Percentiles rank a stretch among this genome's conserved stretches.
These are phyloP conservation scores for Ceramica pisi DNA, from an alignment of 2,888 invertebrate species.

Conservation along the genomic window DNA sequence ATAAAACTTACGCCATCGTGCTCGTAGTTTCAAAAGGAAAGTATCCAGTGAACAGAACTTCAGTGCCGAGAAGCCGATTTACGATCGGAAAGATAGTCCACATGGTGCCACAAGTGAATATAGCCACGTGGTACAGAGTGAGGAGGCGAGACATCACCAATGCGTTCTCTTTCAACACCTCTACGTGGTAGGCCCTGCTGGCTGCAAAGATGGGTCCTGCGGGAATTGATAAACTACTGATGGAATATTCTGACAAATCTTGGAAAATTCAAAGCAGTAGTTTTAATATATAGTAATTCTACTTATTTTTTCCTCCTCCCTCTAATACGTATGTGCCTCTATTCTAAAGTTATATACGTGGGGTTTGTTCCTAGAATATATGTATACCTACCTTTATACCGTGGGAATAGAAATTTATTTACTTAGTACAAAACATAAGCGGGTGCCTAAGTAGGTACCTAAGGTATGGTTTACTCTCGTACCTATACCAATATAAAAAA, in stretches of 20 bases:
- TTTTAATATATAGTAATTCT: too few species aligned
- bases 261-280: background rate
- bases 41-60: slow-evolving; percentile 79
- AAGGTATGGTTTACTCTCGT: background rate
- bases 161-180: slow-evolving; percentile 74
- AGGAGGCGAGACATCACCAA: slow-evolving; percentile 76
- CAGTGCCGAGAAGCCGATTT: slow-evolving; percentile 74
- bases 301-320: too few species aligned
- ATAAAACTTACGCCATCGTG: slow-evolving; percentile 74
- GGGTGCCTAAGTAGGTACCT: too few species aligned
- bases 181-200: slow-evolving; percentile 71
- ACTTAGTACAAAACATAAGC: too few species aligned
- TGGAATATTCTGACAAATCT: too few species aligned
- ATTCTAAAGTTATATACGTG: too few species aligned
- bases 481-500: background rate
- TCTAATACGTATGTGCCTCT: too few species aligned
- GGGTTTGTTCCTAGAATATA: too few species aligned
- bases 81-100: slow-evolving; percentile 79
- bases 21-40: slow-evolving; percentile 79
- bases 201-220: slow-evolving; percentile 77
- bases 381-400: too few species aligned
- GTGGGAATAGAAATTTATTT: too few species aligned
- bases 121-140: slow-evolving; percentile 72
- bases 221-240: background rate
- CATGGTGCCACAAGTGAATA: slow-evolving; percentile 70